Percentiles rank a stretch among this genome's conserved stretches.
phyloP scores from a whole-genome alignment of 2,797 vertebrate species.

The Hozukius guyotensis region DNA sequence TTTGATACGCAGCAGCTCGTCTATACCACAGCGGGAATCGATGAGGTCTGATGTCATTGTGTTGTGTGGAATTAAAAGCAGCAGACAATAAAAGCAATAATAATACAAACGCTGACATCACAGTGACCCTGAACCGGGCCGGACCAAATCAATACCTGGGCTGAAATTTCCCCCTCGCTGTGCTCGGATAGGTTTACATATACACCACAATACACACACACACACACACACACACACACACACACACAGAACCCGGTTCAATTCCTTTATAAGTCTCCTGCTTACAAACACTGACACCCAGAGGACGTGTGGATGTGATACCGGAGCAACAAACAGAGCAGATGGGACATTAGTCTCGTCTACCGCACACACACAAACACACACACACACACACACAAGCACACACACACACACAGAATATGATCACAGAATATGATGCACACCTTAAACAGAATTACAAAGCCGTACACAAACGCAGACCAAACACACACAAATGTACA shows the following conservation, averaged over 20 bases:
- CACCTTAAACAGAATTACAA: background rate
- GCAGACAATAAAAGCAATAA: conserved; percentile 71
- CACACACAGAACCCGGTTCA: background rate
- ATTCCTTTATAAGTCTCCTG: conserved; percentile 54
- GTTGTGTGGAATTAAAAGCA: conserved; percentile 67
- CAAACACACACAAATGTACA: background rate
- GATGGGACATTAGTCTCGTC: conserved; percentile 44
- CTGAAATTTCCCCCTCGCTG: conserved; percentile 61
- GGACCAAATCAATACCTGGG: conserved; percentile 46
- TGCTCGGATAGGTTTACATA: conserved; percentile 63
- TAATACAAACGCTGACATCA: conserved; percentile 75
- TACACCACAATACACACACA: background rate
- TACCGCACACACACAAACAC: conserved; percentile 8
- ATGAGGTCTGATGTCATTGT: conserved; percentile 54
- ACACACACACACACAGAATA: background rate
- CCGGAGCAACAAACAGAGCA: conserved; percentile 50
- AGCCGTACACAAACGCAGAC: background rate
- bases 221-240: background rate
- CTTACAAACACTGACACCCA: conserved; percentile 78
- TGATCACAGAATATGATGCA: conserved; percentile 4
- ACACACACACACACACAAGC: background rate
- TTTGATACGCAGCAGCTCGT: conserved; percentile 41
- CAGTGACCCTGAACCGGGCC: conserved; percentile 63
- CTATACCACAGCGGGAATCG: conserved; percentile 30
- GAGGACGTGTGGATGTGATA: conserved; percentile 65